Percentiles rank a stretch among this genome's conserved stretches.
Conservation (phyloP, 2,888 invertebrate genomes). For the Tanypteryx hageni region DNA sequence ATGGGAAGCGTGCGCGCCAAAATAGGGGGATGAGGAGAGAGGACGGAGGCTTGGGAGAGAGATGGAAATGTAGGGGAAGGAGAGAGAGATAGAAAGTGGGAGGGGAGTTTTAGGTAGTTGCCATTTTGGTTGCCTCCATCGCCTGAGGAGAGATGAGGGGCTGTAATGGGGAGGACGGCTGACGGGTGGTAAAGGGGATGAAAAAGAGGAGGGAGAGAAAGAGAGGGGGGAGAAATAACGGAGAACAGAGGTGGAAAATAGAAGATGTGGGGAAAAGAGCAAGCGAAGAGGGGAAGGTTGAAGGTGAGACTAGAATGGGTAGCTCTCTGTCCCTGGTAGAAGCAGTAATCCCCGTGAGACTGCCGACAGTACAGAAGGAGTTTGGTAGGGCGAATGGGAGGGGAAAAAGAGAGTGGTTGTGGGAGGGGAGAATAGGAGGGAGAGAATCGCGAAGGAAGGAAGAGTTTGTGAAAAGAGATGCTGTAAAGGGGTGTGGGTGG, state of each 20-base stretch:
- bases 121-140: neutral
- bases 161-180: neutral
- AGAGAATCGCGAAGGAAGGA: no score
- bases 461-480: no score
- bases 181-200: neutral
- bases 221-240: neutral
- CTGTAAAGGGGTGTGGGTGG: no score
- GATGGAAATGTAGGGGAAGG: neutral
- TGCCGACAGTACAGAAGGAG: neutral
- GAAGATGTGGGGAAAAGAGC: neutral
- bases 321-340: neutral
- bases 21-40: neutral
- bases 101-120: neutral
- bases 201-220: neutral
- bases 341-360: constrained; percentile 55
- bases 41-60: neutral
- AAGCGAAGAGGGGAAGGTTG: neutral
- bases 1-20: constrained; percentile 11
- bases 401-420: neutral
- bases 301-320: neutral
- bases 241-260: neutral
- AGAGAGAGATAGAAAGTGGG: neutral
- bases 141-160: neutral
- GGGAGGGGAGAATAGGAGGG: no score
- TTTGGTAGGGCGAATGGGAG: neutral